These are phyloP conservation scores for Stenurella melanura DNA, from an alignment of 2,888 invertebrate genomes.

Conservation along the genomic window DNA sequence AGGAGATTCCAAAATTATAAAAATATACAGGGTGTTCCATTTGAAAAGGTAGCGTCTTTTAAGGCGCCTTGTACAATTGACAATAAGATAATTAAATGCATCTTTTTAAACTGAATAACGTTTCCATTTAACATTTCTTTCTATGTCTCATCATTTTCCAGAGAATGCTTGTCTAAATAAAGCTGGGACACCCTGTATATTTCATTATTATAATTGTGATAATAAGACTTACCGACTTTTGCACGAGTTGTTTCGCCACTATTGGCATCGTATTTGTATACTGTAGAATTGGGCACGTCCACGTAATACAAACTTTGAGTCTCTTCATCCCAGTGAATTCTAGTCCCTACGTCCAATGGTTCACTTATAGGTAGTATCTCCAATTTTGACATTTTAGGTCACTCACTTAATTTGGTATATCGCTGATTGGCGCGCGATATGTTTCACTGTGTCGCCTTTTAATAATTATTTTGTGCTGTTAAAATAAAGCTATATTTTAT, in stretches of 20 bases:
- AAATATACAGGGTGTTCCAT: too few relatives aligned
- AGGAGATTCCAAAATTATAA: too few relatives aligned
- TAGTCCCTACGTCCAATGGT: constrained; percentile 77
- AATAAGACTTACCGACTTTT: constrained; percentile 50
- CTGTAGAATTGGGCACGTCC: constrained; percentile 73
- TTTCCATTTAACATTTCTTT: too few relatives aligned
- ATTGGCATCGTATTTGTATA: constrained; percentile 62
- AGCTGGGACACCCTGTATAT: too few relatives aligned
- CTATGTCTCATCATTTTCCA: too few relatives aligned
- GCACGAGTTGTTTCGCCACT: constrained; percentile 59
- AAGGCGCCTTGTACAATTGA: too few relatives aligned
- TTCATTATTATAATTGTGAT: background rate
- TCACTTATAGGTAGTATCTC: constrained; percentile 38
- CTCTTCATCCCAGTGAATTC: constrained; percentile 81
- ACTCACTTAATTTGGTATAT: background rate
- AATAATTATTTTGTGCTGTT: constrained; percentile 21
- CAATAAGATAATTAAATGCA: too few relatives aligned
- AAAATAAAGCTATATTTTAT: constrained; percentile 11
- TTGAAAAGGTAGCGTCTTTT: too few relatives aligned
- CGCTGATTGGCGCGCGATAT: background rate
- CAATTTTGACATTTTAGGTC: constrained; percentile 23
- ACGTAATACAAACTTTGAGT: constrained; percentile 80
- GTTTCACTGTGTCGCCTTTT: constrained; percentile 5
- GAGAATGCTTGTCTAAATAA: too few relatives aligned
- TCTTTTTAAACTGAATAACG: too few relatives aligned